These are phyloP conservation scores for Plagodis pulveraria DNA, from an alignment of 2,888 invertebrate genomes.

Conservation along the genomic window DNA sequence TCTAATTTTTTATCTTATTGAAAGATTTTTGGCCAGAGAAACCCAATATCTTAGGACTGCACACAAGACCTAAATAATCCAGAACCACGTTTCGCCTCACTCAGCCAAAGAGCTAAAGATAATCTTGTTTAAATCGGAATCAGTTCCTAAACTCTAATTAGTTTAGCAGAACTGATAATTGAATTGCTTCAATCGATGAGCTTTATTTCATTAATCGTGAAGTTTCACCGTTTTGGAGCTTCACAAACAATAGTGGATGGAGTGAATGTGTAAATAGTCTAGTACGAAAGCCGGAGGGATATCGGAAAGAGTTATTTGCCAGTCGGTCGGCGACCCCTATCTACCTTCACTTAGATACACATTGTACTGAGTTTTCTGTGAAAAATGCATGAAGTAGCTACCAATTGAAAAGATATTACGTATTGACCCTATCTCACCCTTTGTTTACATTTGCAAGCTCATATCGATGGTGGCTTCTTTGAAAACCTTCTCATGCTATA, in stretches of 20 bases:
- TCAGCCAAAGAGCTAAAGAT: background rate
- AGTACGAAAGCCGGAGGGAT: slow-evolving; percentile 54
- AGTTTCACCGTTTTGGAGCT: slow-evolving; percentile 36
- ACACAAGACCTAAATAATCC: background rate
- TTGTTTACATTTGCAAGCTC: slow-evolving; percentile 12
- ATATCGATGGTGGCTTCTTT: background rate
- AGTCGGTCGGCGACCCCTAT: slow-evolving; percentile 42
- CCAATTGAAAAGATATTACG: slow-evolving; percentile 13
- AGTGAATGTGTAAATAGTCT: slow-evolving; percentile 63
- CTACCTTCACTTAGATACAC: slow-evolving; percentile 33
- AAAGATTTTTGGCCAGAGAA: too few relatives aligned
- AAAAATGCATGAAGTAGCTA: slow-evolving; percentile 23
- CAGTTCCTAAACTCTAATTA: slow-evolving; percentile 12
- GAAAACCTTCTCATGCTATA: background rate
- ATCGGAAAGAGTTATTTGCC: slow-evolving; percentile 52
- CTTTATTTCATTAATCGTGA: slow-evolving; percentile 32
- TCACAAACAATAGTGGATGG: slow-evolving; percentile 50
- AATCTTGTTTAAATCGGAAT: background rate
- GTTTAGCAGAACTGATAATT: slow-evolving; percentile 15
- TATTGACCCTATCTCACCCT: slow-evolving; percentile 9
- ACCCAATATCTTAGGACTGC: too few relatives aligned
- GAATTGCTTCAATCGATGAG: slow-evolving; percentile 21
- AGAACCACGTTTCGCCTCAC: background rate
- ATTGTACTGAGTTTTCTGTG: slow-evolving; percentile 21
- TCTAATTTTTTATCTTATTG: too few relatives aligned